Evolutionary conservation across 2,888 invertebrate species (phyloP), one percentile per base, ranked within the genome.

Genomic region (Chouioia cunea): DNA sequence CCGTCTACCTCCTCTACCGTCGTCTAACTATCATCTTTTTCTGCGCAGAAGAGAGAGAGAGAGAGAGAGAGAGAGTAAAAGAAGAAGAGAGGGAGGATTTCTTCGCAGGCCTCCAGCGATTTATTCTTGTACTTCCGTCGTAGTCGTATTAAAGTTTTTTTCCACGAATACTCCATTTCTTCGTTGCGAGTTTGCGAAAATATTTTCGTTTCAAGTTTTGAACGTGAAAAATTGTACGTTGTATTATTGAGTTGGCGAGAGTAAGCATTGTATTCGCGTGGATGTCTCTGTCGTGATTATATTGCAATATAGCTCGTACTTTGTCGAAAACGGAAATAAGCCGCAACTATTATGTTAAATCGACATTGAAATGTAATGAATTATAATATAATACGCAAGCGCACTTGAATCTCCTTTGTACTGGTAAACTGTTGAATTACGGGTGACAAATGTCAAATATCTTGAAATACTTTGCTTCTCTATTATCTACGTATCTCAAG

Each of bases 1-100:
- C 73, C 74, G 66, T 73, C 48, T 48, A 20, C 18, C 8, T 36
- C 62, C 63, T 64, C 44, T 22, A 8, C 56, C 70, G 69, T 12
- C 57, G n/a, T 53, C 56, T 71, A 63, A 67, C 68, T 71, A 65
- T 57, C 66, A 72, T 65, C 47, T 67, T 68, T 77, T 74, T 66
- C 60, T 72, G 63, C n/a, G n/a, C 20, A 22, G 22, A n/a, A n/a
- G n/a, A n/a, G n/a, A 63, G 18, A 43, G 54, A 43, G 22, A 15
- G 22, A 23, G 16, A 54, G 56, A 20, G 22, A 46, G 54, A 44
- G 12, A 36, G 27, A 18, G 36, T 22, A n/a, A n/a, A n/a, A n/a
- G n/a, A n/a, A n/a, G n/a, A n/a, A n/a, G n/a, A 23, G 16, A 56
- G 36, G 56, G 8, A 56, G 43, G 18, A 27, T 15, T 10, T 15